Evolutionary conservation across 2,888 invertebrate genomes (phyloP), one percentile per base, ranked within the genome.

Genomic region (Trachelus tabidus): DNA sequence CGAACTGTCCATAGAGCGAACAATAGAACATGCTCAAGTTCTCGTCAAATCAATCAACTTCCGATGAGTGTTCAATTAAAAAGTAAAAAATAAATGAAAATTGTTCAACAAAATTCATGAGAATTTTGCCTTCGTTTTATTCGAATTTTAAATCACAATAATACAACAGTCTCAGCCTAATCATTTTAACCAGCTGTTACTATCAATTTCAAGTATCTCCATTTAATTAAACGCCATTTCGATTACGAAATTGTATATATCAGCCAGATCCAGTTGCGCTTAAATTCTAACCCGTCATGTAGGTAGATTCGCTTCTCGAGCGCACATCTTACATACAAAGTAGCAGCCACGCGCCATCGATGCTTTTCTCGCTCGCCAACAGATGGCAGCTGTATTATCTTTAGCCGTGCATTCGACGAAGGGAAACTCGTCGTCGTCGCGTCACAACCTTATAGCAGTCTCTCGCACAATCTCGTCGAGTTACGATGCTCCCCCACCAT

Each of bases 371-470:
- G 84, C 83, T 77, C 75, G 80, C 89, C 91, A 86, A 90, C 87
- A 91, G 91, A 91, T 91, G 91, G 91, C 91, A 88, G 90, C 89
- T 90, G 87, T 85, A 89, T 90, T 90, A 90, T 90, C 90, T 88
- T 87, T 87, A 80, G 79, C 82, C 79, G 80, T 82, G 85, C 84
- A 81, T 85, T 86, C 84, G 81, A 77, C 77, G 71, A 23, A 23
- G 71, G 71, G 34, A 34, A 71, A 15, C 71, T 34, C 71, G 71
- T 34, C 71, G 71, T 34, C 71, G 71, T 34, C 71, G 71, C 56
- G 56, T 56, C 56, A 56, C 56, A 56, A 56, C 23, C 56, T 56
- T 23, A 23, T 23, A 56, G 56, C 34, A 31, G 71, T 11, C 71
- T 33, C 71, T n/a, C 71, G 71, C 30, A 71, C 34, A 11, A 34